Conservation (phyloP, 2,797 vertebrate genomes). For the Eulemur albifrons region DNA sequence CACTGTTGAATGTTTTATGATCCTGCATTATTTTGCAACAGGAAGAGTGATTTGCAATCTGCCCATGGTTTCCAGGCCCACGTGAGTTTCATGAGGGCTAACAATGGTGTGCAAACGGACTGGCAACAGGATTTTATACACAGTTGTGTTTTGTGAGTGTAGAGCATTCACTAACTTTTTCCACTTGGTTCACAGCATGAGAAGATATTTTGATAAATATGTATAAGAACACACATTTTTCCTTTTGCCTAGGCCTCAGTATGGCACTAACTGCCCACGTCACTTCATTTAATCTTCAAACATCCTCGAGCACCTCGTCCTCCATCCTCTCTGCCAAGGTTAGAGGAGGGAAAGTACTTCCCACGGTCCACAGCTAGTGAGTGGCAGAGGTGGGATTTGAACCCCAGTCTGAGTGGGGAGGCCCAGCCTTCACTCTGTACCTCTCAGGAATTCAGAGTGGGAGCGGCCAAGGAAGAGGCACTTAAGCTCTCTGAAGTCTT, state of each 20-base stretch:
- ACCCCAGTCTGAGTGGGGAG: neutral
- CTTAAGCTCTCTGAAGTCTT: neutral
- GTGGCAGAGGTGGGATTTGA: neutral
- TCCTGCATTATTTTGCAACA: fast-evolving
- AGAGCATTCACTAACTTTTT: neutral
- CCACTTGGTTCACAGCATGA: neutral
- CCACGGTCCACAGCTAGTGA: neutral
- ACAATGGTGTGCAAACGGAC: fast-evolving
- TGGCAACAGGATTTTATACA: neutral
- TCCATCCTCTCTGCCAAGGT: neutral
- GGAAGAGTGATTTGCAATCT: neutral
- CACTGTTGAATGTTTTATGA: neutral
- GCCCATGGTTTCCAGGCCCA: neutral
- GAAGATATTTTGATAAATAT: neutral
- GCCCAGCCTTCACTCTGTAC: neutral
- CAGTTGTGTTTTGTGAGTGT: neutral
- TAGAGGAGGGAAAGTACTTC: neutral
- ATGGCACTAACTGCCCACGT: fast-evolving
- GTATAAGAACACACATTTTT: neutral
- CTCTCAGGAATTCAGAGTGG: neutral
- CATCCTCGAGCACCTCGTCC: fast-evolving
- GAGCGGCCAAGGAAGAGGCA: neutral
- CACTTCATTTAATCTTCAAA: neutral
- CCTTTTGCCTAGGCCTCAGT: neutral
- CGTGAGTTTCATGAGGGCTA: fast-evolving